Conservation (phyloP, 2,797 vertebrate species). For the Silurus aristotelis region DNA sequence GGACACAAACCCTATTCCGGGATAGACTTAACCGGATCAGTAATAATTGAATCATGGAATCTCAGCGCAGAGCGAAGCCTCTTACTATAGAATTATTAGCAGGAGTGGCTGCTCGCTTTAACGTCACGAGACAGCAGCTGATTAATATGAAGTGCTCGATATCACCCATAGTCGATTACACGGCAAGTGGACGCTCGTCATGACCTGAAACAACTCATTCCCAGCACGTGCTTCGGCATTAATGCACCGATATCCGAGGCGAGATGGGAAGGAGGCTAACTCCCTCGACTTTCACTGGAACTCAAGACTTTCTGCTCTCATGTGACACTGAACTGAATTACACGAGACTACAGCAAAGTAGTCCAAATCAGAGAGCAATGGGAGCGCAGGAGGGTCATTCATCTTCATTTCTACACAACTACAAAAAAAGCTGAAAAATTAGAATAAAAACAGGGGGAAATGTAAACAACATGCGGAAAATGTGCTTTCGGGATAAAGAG, state of each 20-base stretch:
- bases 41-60: constrained; percentile 62
- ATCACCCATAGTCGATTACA: constrained; percentile 41
- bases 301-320: constrained; percentile 39
- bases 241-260: constrained; percentile 47
- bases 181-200: constrained; percentile 4
- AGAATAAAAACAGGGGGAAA: constrained; percentile 15
- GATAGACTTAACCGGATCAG: constrained; percentile 58
- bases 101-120: constrained; percentile 43
- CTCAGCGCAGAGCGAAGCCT: constrained; percentile 53
- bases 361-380: constrained; percentile 52
- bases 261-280: constrained; percentile 47
- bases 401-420: constrained; percentile 50
- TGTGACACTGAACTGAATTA: constrained; percentile 52
- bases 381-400: constrained; percentile 54
- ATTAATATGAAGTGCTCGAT: constrained; percentile 50
- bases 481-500: background rate
- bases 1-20: constrained; percentile 54
- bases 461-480: constrained; percentile 36
- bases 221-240: constrained; percentile 42
- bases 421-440: constrained; percentile 7
- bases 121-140: constrained; percentile 48
- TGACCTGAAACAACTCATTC: constrained; percentile 49
- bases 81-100: constrained; percentile 57
- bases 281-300: constrained; percentile 48
- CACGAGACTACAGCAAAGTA: constrained; percentile 57